Evolutionary conservation across 1,140 invertebrate genomes (phyloP), one percentile per base, ranked within the genome.

Genomic region (Drosophila pruinosa): DNA sequence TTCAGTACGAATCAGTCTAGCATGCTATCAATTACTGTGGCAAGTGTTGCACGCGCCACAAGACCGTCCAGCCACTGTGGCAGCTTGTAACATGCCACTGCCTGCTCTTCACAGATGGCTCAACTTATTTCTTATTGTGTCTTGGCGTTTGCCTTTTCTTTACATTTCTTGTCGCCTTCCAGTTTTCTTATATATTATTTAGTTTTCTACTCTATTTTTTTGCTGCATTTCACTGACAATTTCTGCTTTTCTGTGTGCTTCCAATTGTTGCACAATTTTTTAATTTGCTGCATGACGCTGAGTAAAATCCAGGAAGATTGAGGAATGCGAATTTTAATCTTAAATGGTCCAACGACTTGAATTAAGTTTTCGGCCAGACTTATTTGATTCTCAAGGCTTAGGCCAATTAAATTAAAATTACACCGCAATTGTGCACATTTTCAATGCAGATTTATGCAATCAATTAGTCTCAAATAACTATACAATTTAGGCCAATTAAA

Each of bases 251-350:
- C 21, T 75, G 71, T 68, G 62, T 71, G 73, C 81, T 76, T 85
- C 76, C 82, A 81, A 86, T 86, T 86, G 82, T 81, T 86, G 81
- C 81, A 86, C 82, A 86, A 86, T 86, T 86, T 85, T 85, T 85
- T 85, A 86, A 86, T 85, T 85, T 85, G 73, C 76, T 86, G 69
- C 81, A 57, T 81, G 81, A 59, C 70, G 48, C 24, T 10, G 61
- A 36, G 64, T 31, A 72, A 68, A 48, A 22, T 50, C 7, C 12
- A 50, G 47, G 8, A 31, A 65, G 65, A 72, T 73, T 43, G 38
- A 67, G 38, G 57, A 58, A 31, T 54, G 64, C n/a, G 81, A 61
- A 77, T 86, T 86, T 86, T 77, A 86, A 85, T 85, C 61, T 74
- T 74, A 80, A 64, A 45, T 62, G 58, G 48, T 12, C 19, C 28